A percentile compares a stretch with the other conserved stretches of the same genome.
Conservation (phyloP, 2,113 vertebrate genomes). For the Upupa epops region DNA sequence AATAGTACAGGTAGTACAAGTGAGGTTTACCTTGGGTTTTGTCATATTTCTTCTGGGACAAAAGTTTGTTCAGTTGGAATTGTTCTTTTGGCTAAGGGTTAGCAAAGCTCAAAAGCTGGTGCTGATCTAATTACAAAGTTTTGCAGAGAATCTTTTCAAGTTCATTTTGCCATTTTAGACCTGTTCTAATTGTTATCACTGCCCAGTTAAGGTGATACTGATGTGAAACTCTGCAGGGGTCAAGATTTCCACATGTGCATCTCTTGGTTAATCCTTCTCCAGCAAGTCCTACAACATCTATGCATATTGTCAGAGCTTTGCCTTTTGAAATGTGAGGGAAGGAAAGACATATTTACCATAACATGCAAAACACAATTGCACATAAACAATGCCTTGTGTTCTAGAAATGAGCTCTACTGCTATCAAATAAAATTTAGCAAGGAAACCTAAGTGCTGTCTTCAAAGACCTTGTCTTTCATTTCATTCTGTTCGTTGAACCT, state of each 20-base stretch:
- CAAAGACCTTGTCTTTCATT: neutral
- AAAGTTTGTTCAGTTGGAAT: slow-evolving; percentile 28
- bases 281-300: neutral
- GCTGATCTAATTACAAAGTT: slow-evolving; percentile 39
- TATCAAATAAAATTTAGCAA: neutral
- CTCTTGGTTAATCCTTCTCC: neutral
- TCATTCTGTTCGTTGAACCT: neutral
- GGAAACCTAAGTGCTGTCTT: neutral
- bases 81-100: neutral
- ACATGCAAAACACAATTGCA: neutral
- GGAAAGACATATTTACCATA: neutral
- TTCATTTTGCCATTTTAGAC: neutral
- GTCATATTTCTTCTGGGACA: slow-evolving; percentile 35
- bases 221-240: neutral
- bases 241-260: neutral
- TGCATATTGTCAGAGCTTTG: neutral
- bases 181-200: neutral
- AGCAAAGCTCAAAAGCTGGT: neutral
- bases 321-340: neutral
- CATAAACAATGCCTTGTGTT: neutral
- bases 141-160: slow-evolving; percentile 14
- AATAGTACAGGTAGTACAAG: neutral
- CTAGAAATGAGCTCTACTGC: neutral
- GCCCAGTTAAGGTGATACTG: neutral
- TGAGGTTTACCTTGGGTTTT: neutral